A percentile compares a stretch with the other conserved stretches of the same genome.
Conservation (phyloP, 2,888 invertebrate species). For the Cryptus viduatorius region DNA sequence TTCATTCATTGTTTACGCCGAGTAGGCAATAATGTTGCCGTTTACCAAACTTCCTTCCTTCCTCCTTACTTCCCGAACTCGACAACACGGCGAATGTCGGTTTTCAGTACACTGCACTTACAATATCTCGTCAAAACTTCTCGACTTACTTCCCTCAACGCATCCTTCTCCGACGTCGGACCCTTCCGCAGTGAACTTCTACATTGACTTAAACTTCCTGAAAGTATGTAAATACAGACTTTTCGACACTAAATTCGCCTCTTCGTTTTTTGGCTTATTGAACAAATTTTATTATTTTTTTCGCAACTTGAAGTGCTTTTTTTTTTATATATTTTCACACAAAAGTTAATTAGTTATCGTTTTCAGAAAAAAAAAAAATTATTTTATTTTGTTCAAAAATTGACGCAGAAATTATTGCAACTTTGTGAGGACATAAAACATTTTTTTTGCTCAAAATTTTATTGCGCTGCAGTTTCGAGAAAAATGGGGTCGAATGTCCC, state of each 20-base stretch:
- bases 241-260: background rate
- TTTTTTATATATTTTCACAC: no score
- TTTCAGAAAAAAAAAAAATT: no score
- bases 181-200: background rate
- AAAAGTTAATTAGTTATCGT: no score
- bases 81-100: slow-evolving; percentile 34
- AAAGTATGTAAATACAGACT: background rate
- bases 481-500: background rate
- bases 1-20: background rate
- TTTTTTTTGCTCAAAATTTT: background rate
- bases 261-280: background rate
- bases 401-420: no score
- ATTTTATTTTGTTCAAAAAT: no score
- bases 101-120: slow-evolving; percentile 46
- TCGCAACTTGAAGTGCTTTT: no score
- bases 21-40: background rate
- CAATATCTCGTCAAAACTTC: slow-evolving; percentile 57
- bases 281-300: no score
- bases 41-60: slow-evolving; percentile 15
- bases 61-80: background rate
- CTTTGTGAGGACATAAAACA: no score
- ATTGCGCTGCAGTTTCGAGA: background rate
- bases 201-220: background rate
- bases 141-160: slow-evolving; percentile 43
- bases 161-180: background rate